Evolutionary conservation across 1,140 invertebrate genomes (phyloP).

Genomic region (Rhagoletis zephyria): DNA sequence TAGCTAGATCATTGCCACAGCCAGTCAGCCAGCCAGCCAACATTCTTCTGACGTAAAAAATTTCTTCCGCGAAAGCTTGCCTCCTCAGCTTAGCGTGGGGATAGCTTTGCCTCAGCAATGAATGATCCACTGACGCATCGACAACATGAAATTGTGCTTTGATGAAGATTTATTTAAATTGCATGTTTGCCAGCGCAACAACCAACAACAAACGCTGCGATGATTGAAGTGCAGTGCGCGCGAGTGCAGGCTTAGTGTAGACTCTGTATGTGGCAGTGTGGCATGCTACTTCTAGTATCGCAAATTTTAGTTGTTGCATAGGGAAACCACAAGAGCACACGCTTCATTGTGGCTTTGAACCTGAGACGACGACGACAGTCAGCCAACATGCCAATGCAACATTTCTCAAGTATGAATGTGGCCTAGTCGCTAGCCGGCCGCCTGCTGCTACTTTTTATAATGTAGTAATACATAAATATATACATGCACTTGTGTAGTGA

Average conservation of each 20-base stretch:
- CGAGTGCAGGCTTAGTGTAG: not conserved
- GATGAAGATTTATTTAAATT: constrained; percentile 55
- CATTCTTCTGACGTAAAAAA: constrained; percentile 1
- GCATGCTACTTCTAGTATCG: not conserved
- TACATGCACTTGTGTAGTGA: too few relatives aligned
- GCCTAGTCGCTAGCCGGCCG: constrained; percentile 8
- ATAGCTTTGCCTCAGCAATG: not conserved
- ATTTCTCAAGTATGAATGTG: constrained; percentile 5
- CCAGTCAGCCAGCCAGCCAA: not conserved
- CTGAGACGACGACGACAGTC: not conserved
- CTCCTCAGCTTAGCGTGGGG: not conserved
- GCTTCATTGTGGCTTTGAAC: constrained; percentile 45
- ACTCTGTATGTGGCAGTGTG: not conserved
- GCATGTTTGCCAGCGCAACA: constrained; percentile 37
- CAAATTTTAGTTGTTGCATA: not conserved
- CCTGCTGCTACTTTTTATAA: not conserved
- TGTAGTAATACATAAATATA: not conserved
- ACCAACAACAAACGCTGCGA: not conserved
- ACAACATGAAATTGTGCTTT: constrained; percentile 53
- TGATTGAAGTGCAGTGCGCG: not conserved
- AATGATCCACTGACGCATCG: constrained; percentile 51
- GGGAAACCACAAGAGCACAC: constrained; percentile 35
- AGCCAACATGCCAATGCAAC: not conserved
- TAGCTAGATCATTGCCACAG: not conserved
- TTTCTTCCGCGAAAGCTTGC: constrained; percentile 30